Percentiles rank a stretch among this genome's conserved stretches.
These are phyloP conservation scores for Entomobrya multifasciata DNA, from an alignment of 2,888 invertebrate species.

Conservation along the genomic window DNA sequence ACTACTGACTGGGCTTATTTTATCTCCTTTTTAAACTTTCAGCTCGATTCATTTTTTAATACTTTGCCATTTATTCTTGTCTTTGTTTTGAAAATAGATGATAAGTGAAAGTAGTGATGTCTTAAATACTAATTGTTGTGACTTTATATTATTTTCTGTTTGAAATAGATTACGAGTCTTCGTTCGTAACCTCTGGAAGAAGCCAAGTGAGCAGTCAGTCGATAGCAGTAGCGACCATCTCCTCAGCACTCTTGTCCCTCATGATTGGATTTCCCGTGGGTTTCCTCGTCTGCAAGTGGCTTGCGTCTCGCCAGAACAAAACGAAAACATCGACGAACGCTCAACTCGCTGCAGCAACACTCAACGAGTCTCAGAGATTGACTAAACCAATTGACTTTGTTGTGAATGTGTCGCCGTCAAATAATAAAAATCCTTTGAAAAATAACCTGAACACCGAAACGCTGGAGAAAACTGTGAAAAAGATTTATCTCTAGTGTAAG, in stretches of 20 bases:
- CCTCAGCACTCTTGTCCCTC: constrained; percentile 77
- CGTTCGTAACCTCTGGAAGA: constrained; percentile 70
- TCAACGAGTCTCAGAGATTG: constrained; percentile 79
- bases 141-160: constrained; percentile 36
- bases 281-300: constrained; percentile 76
- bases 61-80: no score
- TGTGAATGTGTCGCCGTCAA: constrained; percentile 76
- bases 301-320: constrained; percentile 75
- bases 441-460: constrained; percentile 79
- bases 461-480: constrained; percentile 79
- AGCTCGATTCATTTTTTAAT: no score
- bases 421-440: constrained; percentile 76
- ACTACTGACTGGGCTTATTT: constrained; percentile 68
- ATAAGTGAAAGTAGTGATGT: background rate
- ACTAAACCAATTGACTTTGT: constrained; percentile 79
- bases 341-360: constrained; percentile 74
- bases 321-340: constrained; percentile 78
- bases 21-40: constrained; percentile 32
- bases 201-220: constrained; percentile 76
- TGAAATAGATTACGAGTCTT: constrained; percentile 72
- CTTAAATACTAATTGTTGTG: background rate
- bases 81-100: no score
- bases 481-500: constrained; percentile 78
- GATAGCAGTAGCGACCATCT: constrained; percentile 78
- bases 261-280: constrained; percentile 79